These are phyloP conservation scores for Carollia perspicillata DNA, from an alignment of 2,113 vertebrate genomes.

Conservation along the genomic window DNA sequence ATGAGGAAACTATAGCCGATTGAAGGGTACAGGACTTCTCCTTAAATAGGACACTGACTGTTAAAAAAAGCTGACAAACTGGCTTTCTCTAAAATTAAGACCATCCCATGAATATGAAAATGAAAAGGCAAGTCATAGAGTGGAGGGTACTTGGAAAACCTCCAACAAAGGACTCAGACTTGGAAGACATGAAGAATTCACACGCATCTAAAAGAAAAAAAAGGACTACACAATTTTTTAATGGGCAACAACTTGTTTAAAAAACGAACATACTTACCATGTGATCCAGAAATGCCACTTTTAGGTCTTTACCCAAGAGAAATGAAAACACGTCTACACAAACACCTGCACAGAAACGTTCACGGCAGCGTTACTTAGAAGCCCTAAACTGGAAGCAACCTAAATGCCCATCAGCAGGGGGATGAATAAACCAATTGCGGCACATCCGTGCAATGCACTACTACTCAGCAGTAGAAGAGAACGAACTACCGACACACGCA, in stretches of 20 bases:
- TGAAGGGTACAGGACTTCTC: neutral
- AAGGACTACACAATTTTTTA: neutral
- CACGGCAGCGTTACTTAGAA: neutral
- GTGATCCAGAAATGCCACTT: neutral
- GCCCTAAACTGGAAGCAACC: neutral
- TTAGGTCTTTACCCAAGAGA: neutral
- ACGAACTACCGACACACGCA: fast-evolving
- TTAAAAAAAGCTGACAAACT: neutral
- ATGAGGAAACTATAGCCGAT: neutral
- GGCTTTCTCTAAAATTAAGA: neutral
- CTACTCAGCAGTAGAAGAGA: neutral
- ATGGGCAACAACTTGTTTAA: neutral
- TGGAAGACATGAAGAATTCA: constrained; percentile 30
- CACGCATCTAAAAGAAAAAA: neutral
- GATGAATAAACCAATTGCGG: neutral
- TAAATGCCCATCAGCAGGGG: neutral
- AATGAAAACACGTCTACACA: neutral
- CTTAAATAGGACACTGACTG: neutral
- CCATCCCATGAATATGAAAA: neutral
- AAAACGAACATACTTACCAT: neutral
- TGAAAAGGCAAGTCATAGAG: neutral
- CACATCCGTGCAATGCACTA: too few relatives aligned
- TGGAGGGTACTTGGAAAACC: neutral
- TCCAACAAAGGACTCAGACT: neutral
- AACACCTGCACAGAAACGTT: neutral